Evolutionary conservation across 1,140 invertebrate genomes (phyloP), one percentile per base, ranked within the genome.

Genomic region (Piezodorus guildinii): DNA sequence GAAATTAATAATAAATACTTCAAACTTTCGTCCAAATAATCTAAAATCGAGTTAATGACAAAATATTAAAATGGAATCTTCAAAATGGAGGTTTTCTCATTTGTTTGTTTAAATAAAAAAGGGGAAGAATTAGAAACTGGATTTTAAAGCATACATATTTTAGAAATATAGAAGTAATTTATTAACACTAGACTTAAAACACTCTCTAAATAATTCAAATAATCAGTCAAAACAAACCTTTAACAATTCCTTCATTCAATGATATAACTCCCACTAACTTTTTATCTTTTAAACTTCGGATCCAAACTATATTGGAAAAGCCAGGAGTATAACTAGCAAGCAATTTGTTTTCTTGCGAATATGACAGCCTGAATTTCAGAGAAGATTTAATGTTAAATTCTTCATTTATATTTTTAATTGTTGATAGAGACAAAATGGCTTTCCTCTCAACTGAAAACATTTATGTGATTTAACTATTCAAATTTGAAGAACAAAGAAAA

Each of bases 351-450:
- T 15, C 23, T 23, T 19, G 2, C 5, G 52, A 56, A 23, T 23
- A 25, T 56, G 17, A 16, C 23, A 56, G 9, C 19, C 15, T 23
- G 23, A 23, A 56, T 23, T 56, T 56, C 4, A 16, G 10, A 23
- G 4, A 15, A 17, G 52, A 23, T 25, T 56, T 56, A 14, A 56
- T 5, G 10, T 56, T 56, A 56, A 56, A 56, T 25, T 56, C 52
- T 15, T 21, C 52, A 56, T 23, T 23, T 27, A 56, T 56, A 25
- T 56, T 56, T 21, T 25, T 56, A 23, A 56, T 56, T 10, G 52
- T 6, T 25, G 17, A 23, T 25, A 56, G 15, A 6, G 17, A 23
- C 23, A 56, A 4, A 25, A 16, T 25, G 17, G 52, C 5, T 19
- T 19, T 49, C 46, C 10, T 17, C 46, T 49, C 6, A 49, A 49